These are phyloP conservation scores for Lerema accius DNA, from an alignment of 1,140 invertebrate species.

Conservation along the genomic window DNA sequence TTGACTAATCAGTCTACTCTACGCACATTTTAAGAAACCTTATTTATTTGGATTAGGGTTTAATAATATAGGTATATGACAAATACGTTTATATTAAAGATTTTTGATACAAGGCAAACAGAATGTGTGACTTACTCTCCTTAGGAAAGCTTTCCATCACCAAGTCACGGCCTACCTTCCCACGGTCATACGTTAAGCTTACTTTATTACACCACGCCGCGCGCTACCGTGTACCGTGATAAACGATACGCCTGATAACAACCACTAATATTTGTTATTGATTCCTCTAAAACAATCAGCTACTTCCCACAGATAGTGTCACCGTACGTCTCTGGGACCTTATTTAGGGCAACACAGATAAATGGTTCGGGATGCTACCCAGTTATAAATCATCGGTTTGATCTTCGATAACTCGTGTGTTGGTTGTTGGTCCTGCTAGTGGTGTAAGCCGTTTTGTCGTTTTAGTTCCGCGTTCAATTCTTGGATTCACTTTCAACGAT, in stretches of 20 bases:
- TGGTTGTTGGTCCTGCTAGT: no score
- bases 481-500: no score
- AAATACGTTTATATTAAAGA: no score
- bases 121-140: no score
- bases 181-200: conserved; percentile 36
- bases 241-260: conserved; percentile 39
- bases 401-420: conserved; percentile 5
- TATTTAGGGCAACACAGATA: conserved; percentile 25
- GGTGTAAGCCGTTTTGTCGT: background rate
- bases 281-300: conserved; percentile 52
- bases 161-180: conserved; percentile 29
- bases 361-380: conserved; percentile 11
- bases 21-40: no score
- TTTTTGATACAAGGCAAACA: no score
- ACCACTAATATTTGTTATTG: conserved; percentile 52
- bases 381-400: conserved; percentile 28
- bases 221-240: conserved; percentile 27
- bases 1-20: no score
- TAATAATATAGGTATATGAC: no score
- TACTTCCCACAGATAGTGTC: conserved; percentile 40
- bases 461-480: background rate
- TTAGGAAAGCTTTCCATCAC: conserved; percentile 10
- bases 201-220: conserved; percentile 37
- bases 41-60: no score
- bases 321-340: conserved; percentile 27